Evolutionary conservation across 1,140 invertebrate genomes (phyloP), one percentile per base, ranked within the genome.

Genomic region (Sweltsa coloradensis): DNA sequence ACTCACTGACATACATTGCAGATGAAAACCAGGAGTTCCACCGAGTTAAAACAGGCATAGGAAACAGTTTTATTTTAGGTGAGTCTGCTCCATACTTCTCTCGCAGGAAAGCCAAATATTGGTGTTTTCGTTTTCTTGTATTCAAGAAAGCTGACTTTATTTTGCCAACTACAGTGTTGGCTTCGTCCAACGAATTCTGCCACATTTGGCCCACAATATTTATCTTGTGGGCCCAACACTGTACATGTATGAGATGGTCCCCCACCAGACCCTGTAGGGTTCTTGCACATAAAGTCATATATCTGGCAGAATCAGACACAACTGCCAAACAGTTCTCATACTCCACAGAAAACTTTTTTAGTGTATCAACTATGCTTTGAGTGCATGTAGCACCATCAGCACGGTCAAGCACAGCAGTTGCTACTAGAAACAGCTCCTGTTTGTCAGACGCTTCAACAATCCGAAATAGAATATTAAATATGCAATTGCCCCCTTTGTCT

Each of bases 181-280:
- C 16, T 3, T 37, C 36, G 5, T 37, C 36, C 11, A 37, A 37
- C 18, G 18, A 19, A 11, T 37, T 37, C 11, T 37, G 36, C 36
- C 36, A 37, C 3, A 37, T 37, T 11, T 37, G 36, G 11, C 36
- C 36, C 5, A 37, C 36, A 37, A 37, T 37, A 11, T 37, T 37
- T 3, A 37, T 11, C 23, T 37, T 37, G 36, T 37, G 36, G 5
- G 36, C 36, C 36, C 36, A 37, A 37, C 36, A 37, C 23, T 37
- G 36, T 37, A 37, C 11, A 11, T 37, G 36, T 9, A 19, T 19
- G 4, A 37, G 7, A 11, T 37, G 36, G 5, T 37, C 36, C 18
- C 36, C 36, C 18, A 37, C 18, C n/a, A 37, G 7, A 5, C 36
- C 36, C 23, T n/a, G 36, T 5, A 37, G 4, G 18, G 36, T 37